A percentile compares a stretch with the other conserved stretches of the same genome.
phyloP scores from a whole-genome alignment of 2,113 vertebrate species.

The Heptranchias perlo region DNA sequence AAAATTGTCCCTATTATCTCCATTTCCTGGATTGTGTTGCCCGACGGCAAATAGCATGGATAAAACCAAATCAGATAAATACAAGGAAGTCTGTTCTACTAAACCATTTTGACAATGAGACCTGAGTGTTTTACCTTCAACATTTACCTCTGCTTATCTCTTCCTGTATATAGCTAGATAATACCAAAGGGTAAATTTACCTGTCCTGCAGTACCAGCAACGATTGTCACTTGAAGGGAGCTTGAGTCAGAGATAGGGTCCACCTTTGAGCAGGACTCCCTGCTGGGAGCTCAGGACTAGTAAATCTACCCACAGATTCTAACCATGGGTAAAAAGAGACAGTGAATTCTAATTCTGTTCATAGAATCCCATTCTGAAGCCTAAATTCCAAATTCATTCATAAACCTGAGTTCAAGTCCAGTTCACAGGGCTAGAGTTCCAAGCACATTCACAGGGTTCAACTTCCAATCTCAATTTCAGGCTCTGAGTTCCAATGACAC shows the following conservation, averaged over 20 bases:
- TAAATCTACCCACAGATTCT: background rate
- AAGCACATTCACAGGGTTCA: constrained; percentile 16
- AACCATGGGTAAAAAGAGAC: too few species aligned
- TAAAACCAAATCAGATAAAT: background rate
- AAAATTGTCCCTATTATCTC: background rate
- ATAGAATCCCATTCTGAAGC: constrained; percentile 39
- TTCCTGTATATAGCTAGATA: background rate
- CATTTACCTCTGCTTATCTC: background rate
- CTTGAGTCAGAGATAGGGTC: background rate
- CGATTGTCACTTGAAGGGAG: too few species aligned
- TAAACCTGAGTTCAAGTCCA: constrained; percentile 51
- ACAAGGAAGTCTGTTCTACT: background rate
- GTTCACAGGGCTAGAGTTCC: constrained; percentile 46
- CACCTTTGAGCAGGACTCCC: background rate
- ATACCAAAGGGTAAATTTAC: background rate
- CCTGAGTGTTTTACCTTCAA: background rate
- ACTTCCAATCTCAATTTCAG: constrained; percentile 33
- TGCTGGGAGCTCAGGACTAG: background rate
- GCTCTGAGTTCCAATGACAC: constrained; percentile 26
- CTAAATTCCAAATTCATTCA: constrained; percentile 54
- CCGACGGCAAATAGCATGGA: background rate
- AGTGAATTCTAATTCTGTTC: constrained; percentile 25
- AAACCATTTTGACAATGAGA: background rate
- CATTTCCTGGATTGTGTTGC: background rate
- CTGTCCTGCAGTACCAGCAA: background rate